Conservation (phyloP, 1,140 invertebrate species). For the Diorhabda elongata region DNA sequence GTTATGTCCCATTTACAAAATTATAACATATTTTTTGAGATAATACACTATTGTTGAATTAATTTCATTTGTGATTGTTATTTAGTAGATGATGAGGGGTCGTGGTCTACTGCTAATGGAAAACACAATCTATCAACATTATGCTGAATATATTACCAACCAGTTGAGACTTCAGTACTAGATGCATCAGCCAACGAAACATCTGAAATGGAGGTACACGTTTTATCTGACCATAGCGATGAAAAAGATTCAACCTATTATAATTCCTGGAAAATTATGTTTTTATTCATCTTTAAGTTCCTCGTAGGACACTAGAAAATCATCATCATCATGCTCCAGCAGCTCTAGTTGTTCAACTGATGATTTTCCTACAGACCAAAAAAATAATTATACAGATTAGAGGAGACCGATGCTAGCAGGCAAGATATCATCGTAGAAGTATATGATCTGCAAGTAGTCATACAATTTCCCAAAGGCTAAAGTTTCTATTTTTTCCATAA, state of each 20-base stretch:
- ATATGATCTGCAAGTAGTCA: no score
- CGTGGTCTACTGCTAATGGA: neutral
- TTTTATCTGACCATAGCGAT: neutral
- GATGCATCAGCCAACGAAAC: neutral
- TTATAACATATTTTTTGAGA: neutral
- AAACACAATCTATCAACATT: neutral
- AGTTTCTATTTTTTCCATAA: neutral
- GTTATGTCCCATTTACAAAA: neutral
- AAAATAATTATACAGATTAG: no score
- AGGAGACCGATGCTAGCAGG: no score
- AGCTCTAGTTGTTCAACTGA: neutral
- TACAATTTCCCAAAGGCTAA: neutral
- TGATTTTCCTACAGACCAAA: neutral
- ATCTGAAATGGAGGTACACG: neutral
- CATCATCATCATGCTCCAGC: neutral
- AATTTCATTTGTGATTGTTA: neutral
- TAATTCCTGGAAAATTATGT: neutral
- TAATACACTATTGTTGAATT: neutral
- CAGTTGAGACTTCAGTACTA: neutral
- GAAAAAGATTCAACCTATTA: neutral
- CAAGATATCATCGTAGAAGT: neutral
- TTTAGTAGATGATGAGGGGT: neutral
- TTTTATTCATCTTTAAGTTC: neutral
- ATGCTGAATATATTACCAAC: neutral
- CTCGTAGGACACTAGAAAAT: neutral